Conservation (phyloP, 2,888 invertebrate species). For the Orthosia gracilis region DNA sequence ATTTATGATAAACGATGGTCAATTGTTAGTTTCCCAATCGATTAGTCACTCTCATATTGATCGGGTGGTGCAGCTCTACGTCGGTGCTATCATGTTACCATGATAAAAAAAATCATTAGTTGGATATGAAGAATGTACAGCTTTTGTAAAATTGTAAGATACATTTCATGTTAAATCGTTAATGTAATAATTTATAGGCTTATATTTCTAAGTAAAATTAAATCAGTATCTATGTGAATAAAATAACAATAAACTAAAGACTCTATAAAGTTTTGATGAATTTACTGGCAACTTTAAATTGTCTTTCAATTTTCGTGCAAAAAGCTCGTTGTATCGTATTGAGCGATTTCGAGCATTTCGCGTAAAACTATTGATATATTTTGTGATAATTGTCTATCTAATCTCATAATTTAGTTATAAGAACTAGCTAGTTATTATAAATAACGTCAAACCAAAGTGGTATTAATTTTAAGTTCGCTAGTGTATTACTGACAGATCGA, state of each 20-base stretch:
- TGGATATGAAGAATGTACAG: not conserved
- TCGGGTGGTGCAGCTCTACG: constrained; percentile 9
- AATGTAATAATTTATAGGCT: no score
- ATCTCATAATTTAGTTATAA: constrained; percentile 66
- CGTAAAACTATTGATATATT: constrained; percentile 65
- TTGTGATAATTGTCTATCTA: constrained; percentile 72
- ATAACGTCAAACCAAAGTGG: constrained; percentile 60
- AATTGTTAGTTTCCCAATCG: not conserved
- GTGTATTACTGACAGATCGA: constrained; percentile 82
- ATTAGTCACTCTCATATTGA: not conserved
- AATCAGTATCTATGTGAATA: no score
- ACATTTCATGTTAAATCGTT: no score
- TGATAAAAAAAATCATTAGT: not conserved
- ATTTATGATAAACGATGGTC: rapidly evolving
- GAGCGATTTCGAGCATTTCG: constrained; percentile 76
- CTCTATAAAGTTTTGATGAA: constrained; percentile 18
- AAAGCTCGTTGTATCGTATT: constrained; percentile 75
- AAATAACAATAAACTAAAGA: not conserved
- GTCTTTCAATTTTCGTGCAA: constrained; percentile 78
- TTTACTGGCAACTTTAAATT: constrained; percentile 65
- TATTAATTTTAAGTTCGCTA: constrained; percentile 54
- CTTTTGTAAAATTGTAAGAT: not conserved
- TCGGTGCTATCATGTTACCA: constrained; percentile 9
- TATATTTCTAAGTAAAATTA: not conserved
- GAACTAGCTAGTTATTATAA: constrained; percentile 59